Base-by-base conservation (phyloP, 2,113 vertebrate species). In the Saccopteryx bilineata region DNA sequence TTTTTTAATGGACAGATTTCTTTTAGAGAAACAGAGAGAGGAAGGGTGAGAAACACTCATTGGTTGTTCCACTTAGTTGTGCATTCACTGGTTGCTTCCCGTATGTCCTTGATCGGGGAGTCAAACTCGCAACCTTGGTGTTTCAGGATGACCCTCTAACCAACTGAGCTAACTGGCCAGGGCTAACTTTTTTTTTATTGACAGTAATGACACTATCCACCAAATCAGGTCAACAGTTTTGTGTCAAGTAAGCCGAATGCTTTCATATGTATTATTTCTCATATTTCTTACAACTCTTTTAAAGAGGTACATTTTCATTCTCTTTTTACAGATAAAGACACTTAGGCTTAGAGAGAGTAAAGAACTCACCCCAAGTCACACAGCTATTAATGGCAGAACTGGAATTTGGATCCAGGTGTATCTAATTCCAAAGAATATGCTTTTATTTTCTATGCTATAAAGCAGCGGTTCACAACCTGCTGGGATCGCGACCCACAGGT, bases 311-410 rank as follows among this genome's bases (percentile, higher is more conserved):
- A 2, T 88, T 69, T 94, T 91, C 80, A 46, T 91, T 85, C 4
- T 72, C 39, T 83, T 93, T 79, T 90, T 46, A 88, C 14, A 90
- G 28, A 23, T 39, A 58, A 82, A 85, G 23, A 72, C 48, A 90
- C 17, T 87, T 46, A 78, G 63, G 11, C 9, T 82, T 91, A 90
- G 28, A 88, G 71, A 90, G 26, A 48, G 81, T 94, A 66, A 78
- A 87, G 50, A 92, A 86, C 12, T 96, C 87, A n/a, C 13, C 23
- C 46, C 18, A 80, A 8, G 15, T 75, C 72, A 88, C 14, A 66
- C 18, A 81, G 46, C 52, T 81, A 13, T 65, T 85, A 92, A 68
- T 80, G 28, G 10, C 56, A 72, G 28, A 87, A 84, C 9, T 93
- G 3, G 8, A 83, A 84, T 72, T 90, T 85, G 66, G 81, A 81